Percentiles rank a stretch among this genome's conserved stretches.
Evolutionary conservation across 2,888 invertebrate species (phyloP).

Genomic region (Acanthosepion pharaonis): DNA sequence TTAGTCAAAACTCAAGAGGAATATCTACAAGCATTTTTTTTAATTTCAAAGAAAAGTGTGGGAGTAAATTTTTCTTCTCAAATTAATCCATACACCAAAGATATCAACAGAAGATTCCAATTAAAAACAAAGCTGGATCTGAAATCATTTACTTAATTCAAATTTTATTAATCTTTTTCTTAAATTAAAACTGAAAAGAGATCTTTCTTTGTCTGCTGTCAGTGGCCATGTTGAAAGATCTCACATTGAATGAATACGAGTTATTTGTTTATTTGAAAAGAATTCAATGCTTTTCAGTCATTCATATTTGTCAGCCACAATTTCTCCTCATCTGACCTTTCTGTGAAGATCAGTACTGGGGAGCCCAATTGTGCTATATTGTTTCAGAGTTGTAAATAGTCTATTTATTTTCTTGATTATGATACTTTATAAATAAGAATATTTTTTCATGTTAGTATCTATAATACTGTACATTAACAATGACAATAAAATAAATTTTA

Average conservation of each 20-base stretch:
- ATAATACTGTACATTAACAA: background rate
- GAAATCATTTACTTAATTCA: background rate
- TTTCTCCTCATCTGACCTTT: background rate
- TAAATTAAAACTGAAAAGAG: background rate
- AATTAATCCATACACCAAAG: background rate
- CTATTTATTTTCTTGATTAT: constrained; percentile 33
- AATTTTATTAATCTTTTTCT: background rate
- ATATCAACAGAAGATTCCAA: background rate
- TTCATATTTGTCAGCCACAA: background rate
- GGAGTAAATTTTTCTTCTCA: background rate
- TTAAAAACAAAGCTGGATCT: background rate
- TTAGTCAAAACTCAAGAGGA: background rate
- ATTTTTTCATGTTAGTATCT: background rate
- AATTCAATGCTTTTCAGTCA: constrained; percentile 18
- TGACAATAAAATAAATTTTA: background rate
- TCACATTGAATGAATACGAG: background rate
- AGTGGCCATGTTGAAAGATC: background rate
- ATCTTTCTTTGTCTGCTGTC: background rate
- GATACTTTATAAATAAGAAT: background rate
- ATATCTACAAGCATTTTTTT: background rate
- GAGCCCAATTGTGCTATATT: constrained; percentile 2
- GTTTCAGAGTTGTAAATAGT: constrained; percentile 33
- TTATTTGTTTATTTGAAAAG: background rate
- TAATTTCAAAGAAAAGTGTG: background rate
- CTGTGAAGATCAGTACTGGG: background rate